phyloP scores from a whole-genome alignment of 2,888 invertebrate genomes.

The Lapara coniferarum region DNA sequence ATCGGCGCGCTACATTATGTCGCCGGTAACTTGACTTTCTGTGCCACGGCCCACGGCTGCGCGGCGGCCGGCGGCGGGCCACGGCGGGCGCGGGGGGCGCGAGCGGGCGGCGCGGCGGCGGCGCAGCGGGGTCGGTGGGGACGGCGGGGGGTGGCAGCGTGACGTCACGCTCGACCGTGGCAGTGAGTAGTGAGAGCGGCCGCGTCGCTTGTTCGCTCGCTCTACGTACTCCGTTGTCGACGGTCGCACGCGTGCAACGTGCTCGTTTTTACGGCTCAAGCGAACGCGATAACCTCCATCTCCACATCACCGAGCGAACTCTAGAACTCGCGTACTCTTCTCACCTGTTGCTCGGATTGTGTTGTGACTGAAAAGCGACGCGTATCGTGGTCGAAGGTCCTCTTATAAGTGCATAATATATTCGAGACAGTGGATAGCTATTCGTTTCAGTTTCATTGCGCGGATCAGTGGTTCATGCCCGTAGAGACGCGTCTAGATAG shows the following conservation, averaged over 20 bases:
- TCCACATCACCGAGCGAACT: constrained; percentile 59
- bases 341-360: constrained; percentile 73
- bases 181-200: constrained; percentile 80
- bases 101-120: constrained; percentile 44
- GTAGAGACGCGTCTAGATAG: constrained; percentile 72
- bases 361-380: constrained; percentile 60
- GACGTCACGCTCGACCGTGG: constrained; percentile 83
- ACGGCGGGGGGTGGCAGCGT: constrained; percentile 53
- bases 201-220: constrained; percentile 75
- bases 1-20: constrained; percentile 78
- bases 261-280: constrained; percentile 58
- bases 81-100: constrained; percentile 48
- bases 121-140: constrained; percentile 43
- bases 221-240: constrained; percentile 77
- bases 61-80: constrained; percentile 52
- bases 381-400: constrained; percentile 44
- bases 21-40: constrained; percentile 77
- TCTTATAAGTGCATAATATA: constrained; percentile 54
- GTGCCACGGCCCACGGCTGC: constrained; percentile 78
- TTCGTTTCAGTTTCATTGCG: constrained; percentile 67
- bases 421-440: constrained; percentile 62
- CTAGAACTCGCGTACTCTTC: constrained; percentile 62
- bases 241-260: constrained; percentile 80
- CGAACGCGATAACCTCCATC: constrained; percentile 64
- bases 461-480: constrained; percentile 70